Evolutionary conservation across 2,797 vertebrate species (phyloP).

Genomic region (Nasua narica): DNA sequence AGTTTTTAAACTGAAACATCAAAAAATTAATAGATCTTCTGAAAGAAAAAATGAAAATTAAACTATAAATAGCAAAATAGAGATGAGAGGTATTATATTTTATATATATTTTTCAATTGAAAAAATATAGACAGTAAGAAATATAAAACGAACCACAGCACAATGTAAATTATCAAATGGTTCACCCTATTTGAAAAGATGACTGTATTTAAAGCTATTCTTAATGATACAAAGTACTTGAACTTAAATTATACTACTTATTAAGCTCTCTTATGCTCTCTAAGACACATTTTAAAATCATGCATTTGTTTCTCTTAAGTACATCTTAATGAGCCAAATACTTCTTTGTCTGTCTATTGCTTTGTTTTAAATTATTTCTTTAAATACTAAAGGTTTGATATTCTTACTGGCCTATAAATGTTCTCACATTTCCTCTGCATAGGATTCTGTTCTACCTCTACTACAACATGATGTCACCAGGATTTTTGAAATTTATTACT

Average conservation of each 20-base stretch:
- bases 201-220: constrained; percentile 7
- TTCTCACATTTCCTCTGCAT: neutral
- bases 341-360: neutral
- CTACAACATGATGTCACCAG: neutral
- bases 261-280: neutral
- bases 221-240: neutral
- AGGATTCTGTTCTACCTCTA: neutral
- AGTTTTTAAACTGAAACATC: constrained; percentile 37
- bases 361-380: constrained; percentile 18
- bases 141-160: constrained; percentile 21
- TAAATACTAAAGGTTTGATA: neutral
- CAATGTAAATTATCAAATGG: neutral
- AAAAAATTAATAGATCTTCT: neutral
- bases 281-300: constrained; percentile 25
- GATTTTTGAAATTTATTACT: neutral
- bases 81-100: neutral
- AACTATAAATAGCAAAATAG: constrained; percentile 18
- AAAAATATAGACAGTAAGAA: constrained; percentile 21
- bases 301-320: neutral
- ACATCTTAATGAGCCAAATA: constrained; percentile 4
- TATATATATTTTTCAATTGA: neutral
- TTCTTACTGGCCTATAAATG: neutral
- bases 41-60: neutral
- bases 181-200: neutral
- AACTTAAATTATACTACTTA: neutral